These are phyloP conservation scores for Heliconius eleuchia DNA, from an alignment of 1,140 invertebrate genomes.

Conservation along the genomic window DNA sequence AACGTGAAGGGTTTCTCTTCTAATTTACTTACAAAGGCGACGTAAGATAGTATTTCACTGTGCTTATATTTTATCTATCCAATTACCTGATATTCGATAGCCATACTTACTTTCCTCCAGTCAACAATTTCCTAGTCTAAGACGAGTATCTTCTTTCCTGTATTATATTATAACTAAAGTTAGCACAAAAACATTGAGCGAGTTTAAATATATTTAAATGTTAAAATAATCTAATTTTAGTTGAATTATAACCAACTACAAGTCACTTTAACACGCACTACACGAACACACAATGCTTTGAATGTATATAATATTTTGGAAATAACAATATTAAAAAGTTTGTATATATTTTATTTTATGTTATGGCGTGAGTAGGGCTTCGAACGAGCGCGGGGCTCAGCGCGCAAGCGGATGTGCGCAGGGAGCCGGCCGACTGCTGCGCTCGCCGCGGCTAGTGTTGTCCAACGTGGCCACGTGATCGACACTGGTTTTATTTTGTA, in stretches of 20 bases:
- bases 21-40: constrained; percentile 35
- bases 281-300: constrained; percentile 18
- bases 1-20: constrained; percentile 36
- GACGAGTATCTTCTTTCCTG: constrained; percentile 24
- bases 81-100: constrained; percentile 37
- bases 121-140: constrained; percentile 12
- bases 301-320: not conserved
- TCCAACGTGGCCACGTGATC: constrained; percentile 20
- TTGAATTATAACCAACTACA: not conserved
- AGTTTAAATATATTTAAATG: not conserved
- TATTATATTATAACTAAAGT: constrained; percentile 18
- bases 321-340: not conserved
- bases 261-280: not conserved
- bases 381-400: constrained; percentile 59
- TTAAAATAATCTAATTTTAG: not conserved
- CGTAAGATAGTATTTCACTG: constrained; percentile 25
- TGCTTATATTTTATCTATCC: constrained; percentile 34
- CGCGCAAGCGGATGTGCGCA: constrained; percentile 75
- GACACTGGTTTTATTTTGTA: constrained; percentile 36
- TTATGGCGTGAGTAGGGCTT: constrained; percentile 42
- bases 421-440: constrained; percentile 68
- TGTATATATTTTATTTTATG: constrained; percentile 23
- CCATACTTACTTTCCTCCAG: constrained; percentile 40
- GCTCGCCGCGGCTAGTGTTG: constrained; percentile 63
- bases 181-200: not conserved